Base-by-base conservation (phyloP, 2,797 vertebrate species). In the Helostoma temminkii region DNA sequence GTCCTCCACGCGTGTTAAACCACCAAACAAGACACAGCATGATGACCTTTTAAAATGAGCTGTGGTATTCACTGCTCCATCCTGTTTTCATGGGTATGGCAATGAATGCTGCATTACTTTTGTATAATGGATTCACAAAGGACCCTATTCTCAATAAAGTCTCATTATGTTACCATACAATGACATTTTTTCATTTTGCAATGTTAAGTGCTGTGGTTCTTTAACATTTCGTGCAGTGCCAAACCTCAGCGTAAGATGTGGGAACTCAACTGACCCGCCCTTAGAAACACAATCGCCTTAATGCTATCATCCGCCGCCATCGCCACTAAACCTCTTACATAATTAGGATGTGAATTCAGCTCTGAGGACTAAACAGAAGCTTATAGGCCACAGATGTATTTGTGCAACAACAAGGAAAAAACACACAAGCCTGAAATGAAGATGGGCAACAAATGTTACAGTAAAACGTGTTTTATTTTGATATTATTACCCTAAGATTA, bases 341-440 rank as follows among this genome's bases (percentile, higher is more conserved):
- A 60, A 82, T 80, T 71, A 71, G 85, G 68, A 78, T 62, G 64
- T 70, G 43, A 68, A 37, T 68, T 76, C 67, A 66, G 75, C 59
- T 48, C 50, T 64, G 45, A 62, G 54, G 62, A 59, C 34, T 45
- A 60, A 73, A 49, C 22, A 45, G 26, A 50, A 14, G 58, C 34
- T 62, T 53, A 53, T 0, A 48, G 26, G 52, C 42, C 19, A 32
- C 19, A 66, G 26, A 54, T 47, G 39, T 26, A 30, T 49, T 55
- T 70, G 7, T 47, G n/a, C 41, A 46, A 41, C 32, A 48, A 26
- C 25, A 54, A 7, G 28, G 9, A 41, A n/a, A 16, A 16, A 52
- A 53, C 5, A 36, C 11, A 30, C 3, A 19, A 34, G 22, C 14
- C 39, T 2, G 1, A 39, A 32, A 16, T 43, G 3, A 37, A 30